These are phyloP conservation scores for Acleris holmiana DNA, from an alignment of 2,888 invertebrate genomes.

Conservation along the genomic window DNA sequence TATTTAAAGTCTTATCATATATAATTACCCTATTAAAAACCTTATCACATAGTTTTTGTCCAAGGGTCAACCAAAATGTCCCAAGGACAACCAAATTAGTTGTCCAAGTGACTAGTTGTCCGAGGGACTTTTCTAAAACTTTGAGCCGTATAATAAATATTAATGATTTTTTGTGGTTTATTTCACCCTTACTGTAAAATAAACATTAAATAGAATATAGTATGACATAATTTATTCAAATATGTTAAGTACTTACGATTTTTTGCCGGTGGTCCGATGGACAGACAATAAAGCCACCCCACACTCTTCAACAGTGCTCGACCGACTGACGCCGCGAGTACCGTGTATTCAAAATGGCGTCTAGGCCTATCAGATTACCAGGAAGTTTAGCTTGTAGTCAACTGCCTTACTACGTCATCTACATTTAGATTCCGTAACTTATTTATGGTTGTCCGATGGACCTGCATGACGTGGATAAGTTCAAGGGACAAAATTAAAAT, in stretches of 20 bases:
- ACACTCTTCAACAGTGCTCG: slow-evolving; percentile 9
- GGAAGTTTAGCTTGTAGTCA: neutral
- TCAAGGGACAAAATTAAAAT: neutral
- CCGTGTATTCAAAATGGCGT: neutral
- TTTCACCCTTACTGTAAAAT: no score
- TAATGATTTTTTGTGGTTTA: neutral
- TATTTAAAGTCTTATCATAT: neutral
- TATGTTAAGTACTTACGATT: slow-evolving; percentile 9
- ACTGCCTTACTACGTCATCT: slow-evolving; percentile 10
- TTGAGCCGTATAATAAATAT: neutral
- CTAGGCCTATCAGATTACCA: neutral
- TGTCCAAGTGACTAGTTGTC: slow-evolving; percentile 16
- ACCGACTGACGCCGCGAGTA: slow-evolving; percentile 17
- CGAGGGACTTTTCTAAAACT: slow-evolving; percentile 8
- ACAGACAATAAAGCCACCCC: slow-evolving; percentile 16
- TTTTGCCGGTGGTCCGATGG: slow-evolving; percentile 14
- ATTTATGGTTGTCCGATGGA: slow-evolving; percentile 17
- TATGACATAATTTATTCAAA: neutral
- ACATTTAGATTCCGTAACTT: slow-evolving; percentile 14
- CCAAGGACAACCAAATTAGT: slow-evolving; percentile 6
- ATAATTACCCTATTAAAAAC: slow-evolving; percentile 3
- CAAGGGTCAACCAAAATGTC: slow-evolving; percentile 11
- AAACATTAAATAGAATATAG: no score
- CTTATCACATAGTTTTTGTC: slow-evolving; percentile 6
- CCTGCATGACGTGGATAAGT: neutral